phyloP scores from a whole-genome alignment of 2,797 vertebrate species.

The Acipenser oxyrinchus region DNA sequence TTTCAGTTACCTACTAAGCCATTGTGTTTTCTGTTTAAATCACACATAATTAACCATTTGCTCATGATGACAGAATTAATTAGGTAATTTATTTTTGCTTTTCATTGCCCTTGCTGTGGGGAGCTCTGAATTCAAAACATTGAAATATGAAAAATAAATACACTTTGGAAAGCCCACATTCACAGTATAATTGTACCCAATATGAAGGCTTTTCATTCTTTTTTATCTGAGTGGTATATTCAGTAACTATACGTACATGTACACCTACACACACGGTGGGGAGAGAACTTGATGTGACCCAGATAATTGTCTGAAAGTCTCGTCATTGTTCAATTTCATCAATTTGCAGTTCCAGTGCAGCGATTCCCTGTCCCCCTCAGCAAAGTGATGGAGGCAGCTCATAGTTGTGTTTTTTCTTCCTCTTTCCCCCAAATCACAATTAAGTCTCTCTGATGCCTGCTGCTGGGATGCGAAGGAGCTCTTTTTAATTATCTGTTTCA shows the following conservation, averaged over 20 bases:
- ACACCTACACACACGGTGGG: constrained; percentile 52
- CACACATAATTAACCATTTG: too few species aligned
- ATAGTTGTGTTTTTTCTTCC: constrained; percentile 50
- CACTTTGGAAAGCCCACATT: too few species aligned
- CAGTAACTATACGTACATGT: constrained; percentile 16
- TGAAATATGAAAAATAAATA: too few species aligned
- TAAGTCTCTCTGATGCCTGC: constrained; percentile 59
- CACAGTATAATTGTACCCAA: too few species aligned
- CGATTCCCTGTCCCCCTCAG: constrained; percentile 57
- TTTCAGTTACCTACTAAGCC: too few species aligned
- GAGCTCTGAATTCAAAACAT: too few species aligned
- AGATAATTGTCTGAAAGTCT: constrained; percentile 68
- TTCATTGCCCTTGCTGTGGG: too few species aligned
- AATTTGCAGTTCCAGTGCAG: constrained; percentile 62
- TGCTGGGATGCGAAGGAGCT: constrained; percentile 51
- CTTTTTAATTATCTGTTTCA: constrained; percentile 50
- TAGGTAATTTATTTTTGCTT: too few species aligned
- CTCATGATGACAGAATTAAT: too few species aligned
- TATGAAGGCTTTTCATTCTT: too few species aligned
- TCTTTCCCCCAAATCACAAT: constrained; percentile 55
- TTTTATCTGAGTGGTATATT: too few species aligned
- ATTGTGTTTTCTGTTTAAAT: too few species aligned
- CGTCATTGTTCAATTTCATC: constrained; percentile 66
- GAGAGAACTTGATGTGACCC: constrained; percentile 67
- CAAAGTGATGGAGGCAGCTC: constrained; percentile 40